These are phyloP conservation scores for Cremastinae sp. DNA, from an alignment of 2,888 invertebrate species.

Conservation along the genomic window DNA sequence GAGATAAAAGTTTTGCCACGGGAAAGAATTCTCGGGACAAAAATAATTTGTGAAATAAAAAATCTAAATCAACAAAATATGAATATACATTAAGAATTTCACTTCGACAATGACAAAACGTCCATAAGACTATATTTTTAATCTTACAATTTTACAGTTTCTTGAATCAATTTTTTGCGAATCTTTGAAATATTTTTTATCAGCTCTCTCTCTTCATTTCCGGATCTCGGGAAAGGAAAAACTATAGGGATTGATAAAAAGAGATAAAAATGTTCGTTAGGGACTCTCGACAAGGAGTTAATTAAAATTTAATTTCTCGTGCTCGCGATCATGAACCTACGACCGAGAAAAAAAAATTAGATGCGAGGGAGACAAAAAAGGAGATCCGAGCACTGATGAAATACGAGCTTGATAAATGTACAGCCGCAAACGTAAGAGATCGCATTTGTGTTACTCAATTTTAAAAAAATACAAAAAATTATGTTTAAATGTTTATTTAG, in stretches of 20 bases:
- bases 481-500: too few species aligned
- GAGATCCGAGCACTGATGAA: conserved; percentile 72
- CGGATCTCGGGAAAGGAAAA: neutral
- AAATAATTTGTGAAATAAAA: conserved; percentile 7
- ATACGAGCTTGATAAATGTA: conserved; percentile 79
- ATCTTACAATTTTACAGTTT: too few species aligned
- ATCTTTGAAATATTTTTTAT: neutral
- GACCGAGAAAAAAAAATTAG: conserved; percentile 39
- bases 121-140: neutral
- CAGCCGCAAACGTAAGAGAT: conserved; percentile 67
- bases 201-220: neutral
- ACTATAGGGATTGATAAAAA: neutral
- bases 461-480: conserved; percentile 12
- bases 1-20: conserved; percentile 18
- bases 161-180: neutral
- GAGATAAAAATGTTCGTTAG: conserved; percentile 74
- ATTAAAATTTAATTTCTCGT: conserved; percentile 79
- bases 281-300: conserved; percentile 76
- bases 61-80: conserved; percentile 13
- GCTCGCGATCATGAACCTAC: conserved; percentile 75
- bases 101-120: too few species aligned
- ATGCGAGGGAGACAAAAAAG: conserved; percentile 10
- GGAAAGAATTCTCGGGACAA: conserved; percentile 16
- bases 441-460: conserved; percentile 54
- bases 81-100: conserved; percentile 17